These are phyloP conservation scores for Melitaea athalia DNA, from an alignment of 2,888 invertebrate genomes.

Conservation along the genomic window DNA sequence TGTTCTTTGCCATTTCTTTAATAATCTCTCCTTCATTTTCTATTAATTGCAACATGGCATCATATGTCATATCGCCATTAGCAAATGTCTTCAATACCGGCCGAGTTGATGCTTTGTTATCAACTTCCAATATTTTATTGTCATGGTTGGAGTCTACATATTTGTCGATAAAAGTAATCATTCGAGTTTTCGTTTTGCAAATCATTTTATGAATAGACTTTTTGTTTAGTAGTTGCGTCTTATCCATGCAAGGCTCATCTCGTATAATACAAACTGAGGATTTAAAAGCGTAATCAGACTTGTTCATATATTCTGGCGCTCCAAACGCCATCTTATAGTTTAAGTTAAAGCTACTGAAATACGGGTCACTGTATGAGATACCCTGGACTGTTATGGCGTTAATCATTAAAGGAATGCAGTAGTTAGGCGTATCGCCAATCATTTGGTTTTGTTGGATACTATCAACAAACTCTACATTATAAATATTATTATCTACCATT, in stretches of 20 bases:
- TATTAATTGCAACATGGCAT: conserved; percentile 71
- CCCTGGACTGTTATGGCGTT: conserved; percentile 84
- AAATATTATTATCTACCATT: conserved; percentile 83
- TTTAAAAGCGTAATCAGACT: conserved; percentile 85
- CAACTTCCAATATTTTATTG: conserved; percentile 71
- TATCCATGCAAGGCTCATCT: conserved; percentile 74
- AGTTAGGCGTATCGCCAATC: conserved; percentile 82
- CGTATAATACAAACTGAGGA: conserved; percentile 82
- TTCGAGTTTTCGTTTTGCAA: conserved; percentile 74
- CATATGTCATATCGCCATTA: conserved; percentile 78
- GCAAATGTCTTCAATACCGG: conserved; percentile 63
- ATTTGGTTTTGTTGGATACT: conserved; percentile 83
- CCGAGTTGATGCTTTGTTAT: conserved; percentile 53
- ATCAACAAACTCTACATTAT: conserved; percentile 82
- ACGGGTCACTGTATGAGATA: conserved; percentile 84
- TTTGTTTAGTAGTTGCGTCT: conserved; percentile 72
- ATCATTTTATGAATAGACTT: conserved; percentile 72
- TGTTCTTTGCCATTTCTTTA: conserved; percentile 53
- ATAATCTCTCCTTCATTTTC: conserved; percentile 61
- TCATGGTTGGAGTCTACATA: conserved; percentile 72
- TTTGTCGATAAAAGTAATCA: conserved; percentile 65
- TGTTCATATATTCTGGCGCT: conserved; percentile 82
- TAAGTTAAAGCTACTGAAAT: conserved; percentile 83
- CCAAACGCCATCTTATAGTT: conserved; percentile 81
- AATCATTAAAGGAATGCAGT: conserved; percentile 83